phyloP scores from a whole-genome alignment of 1,140 invertebrate species.

The Papilio xuthus region DNA sequence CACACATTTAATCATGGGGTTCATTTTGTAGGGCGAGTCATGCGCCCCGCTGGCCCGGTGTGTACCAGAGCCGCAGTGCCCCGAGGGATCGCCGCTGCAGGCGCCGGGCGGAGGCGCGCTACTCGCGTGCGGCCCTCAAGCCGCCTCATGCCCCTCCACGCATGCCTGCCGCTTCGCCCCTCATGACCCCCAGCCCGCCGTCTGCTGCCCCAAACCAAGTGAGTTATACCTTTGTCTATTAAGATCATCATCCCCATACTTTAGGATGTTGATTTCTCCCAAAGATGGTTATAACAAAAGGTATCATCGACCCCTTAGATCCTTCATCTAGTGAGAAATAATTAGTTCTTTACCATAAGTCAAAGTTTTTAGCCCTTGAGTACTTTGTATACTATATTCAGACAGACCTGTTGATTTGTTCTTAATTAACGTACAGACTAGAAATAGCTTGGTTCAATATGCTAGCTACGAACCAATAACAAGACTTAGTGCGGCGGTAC shows the following conservation, averaged over 20 bases:
- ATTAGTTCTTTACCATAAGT: no score
- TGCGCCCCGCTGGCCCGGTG: conserved; percentile 91
- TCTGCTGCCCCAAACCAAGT: conserved; percentile 93
- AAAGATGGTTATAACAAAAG: no score
- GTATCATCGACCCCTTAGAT: no score
- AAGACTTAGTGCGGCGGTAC: no score
- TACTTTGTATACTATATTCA: no score
- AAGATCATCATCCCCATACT: neutral
- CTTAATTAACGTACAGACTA: no score
- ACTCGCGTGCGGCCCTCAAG: conserved; percentile 87
- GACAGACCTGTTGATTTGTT: no score
- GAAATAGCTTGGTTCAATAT: neutral
- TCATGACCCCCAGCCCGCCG: conserved; percentile 84
- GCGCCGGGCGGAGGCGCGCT: conserved; percentile 81
- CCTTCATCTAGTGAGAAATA: no score
- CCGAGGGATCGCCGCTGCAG: conserved; percentile 86
- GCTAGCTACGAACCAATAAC: neutral
- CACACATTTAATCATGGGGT: neutral
- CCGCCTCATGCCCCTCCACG: conserved; percentile 89
- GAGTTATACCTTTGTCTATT: conserved; percentile 54
- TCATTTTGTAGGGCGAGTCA: conserved; percentile 72
- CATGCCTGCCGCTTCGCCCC: conserved; percentile 92
- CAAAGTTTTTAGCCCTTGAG: no score
- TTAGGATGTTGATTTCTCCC: neutral
- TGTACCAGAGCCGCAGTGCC: conserved; percentile 88